Conservation (phyloP, 2,113 vertebrate species). For the Sander vitreus region DNA sequence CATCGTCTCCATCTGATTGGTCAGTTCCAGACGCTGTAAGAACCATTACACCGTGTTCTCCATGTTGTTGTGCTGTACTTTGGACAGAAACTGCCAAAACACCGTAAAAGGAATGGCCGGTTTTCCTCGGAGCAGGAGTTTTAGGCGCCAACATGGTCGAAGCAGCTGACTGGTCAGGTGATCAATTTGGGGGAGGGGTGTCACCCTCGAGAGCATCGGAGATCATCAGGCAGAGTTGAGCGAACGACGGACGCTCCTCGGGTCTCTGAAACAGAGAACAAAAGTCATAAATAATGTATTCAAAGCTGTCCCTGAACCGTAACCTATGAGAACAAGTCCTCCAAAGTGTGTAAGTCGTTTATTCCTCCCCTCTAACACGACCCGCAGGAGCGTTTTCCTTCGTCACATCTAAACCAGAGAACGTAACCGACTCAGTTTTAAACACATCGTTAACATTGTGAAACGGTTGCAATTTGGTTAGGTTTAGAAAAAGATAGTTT, state of each 20-base stretch:
- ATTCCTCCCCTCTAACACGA: too few species aligned
- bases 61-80: neutral
- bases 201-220: slow-evolving; percentile 70
- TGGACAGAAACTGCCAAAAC: too few species aligned
- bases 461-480: too few species aligned
- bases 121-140: neutral
- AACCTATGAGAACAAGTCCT: too few species aligned
- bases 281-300: neutral
- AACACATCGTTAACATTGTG: too few species aligned
- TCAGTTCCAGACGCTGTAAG: neutral
- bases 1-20: neutral
- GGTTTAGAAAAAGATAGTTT: too few species aligned
- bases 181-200: slow-evolving; percentile 20
- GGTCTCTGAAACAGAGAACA: slow-evolving; percentile 65
- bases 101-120: neutral
- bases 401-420: too few species aligned
- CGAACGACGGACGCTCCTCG: slow-evolving; percentile 76
- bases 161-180: slow-evolving; percentile 26
- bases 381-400: too few species aligned
- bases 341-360: too few species aligned
- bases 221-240: slow-evolving; percentile 71
- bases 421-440: too few species aligned
- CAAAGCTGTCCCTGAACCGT: too few species aligned
- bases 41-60: neutral
- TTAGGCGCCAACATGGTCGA: neutral